Percentiles rank a stretch among this genome's conserved stretches.
These are phyloP conservation scores for Nycticryphes semicollaris DNA, from an alignment of 2,113 vertebrate genomes.

Conservation along the genomic window DNA sequence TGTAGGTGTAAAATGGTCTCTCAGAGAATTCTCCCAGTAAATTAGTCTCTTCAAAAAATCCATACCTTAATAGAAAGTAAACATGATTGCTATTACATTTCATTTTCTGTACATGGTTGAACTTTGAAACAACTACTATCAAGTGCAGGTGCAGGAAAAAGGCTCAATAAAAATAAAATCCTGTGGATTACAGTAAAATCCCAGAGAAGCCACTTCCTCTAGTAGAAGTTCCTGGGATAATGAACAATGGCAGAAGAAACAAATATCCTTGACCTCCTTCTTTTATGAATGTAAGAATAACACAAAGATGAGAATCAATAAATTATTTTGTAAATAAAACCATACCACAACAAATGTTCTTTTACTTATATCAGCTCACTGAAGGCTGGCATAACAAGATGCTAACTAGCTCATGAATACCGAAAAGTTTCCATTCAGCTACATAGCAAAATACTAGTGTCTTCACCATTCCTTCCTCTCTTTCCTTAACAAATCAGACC, in stretches of 20 bases:
- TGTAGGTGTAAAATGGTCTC: conserved; percentile 32
- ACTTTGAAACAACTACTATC: conserved; percentile 45
- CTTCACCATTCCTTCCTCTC: background rate
- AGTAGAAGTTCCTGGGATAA: conserved; percentile 15
- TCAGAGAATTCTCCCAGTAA: conserved; percentile 41
- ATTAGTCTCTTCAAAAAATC: conserved; percentile 57
- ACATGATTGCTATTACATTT: conserved; percentile 46
- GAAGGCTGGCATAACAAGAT: background rate
- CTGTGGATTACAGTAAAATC: conserved; percentile 52
- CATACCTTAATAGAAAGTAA: conserved; percentile 52
- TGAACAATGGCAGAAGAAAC: conserved; percentile 22
- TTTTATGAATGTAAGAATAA: background rate
- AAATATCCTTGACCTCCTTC: background rate
- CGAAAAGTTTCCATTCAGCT: background rate
- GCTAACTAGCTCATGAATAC: background rate
- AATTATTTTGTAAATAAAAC: background rate
- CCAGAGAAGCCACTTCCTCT: conserved; percentile 30
- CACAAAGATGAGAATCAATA: background rate
- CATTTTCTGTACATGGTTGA: conserved; percentile 43
- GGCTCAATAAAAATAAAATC: conserved; percentile 68
- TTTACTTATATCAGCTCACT: background rate
- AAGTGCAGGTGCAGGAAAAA: conserved; percentile 6
- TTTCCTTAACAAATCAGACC: background rate
- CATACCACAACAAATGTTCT: background rate
- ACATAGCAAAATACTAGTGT: background rate